These are phyloP conservation scores for Portevinia maculata DNA, from an alignment of 2,888 invertebrate species.

Conservation along the genomic window DNA sequence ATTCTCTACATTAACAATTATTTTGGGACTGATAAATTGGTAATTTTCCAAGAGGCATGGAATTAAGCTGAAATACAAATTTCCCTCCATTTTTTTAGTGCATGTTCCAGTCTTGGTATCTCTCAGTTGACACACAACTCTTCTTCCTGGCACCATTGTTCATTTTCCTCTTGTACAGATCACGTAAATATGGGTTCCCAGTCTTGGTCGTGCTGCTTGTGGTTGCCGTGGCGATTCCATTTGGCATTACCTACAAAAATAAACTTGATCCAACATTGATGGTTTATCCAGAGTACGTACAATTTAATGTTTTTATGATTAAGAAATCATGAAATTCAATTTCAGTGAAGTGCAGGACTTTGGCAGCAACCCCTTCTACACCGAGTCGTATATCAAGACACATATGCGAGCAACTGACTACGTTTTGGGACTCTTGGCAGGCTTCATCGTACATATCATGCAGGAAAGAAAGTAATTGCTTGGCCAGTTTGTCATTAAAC, in stretches of 20 bases:
- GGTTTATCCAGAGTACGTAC: conserved; percentile 86
- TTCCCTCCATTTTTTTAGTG: conserved; percentile 80
- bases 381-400: conserved; percentile 88
- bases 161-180: conserved; percentile 87
- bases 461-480: conserved; percentile 84
- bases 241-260: conserved; percentile 85
- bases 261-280: conserved; percentile 88
- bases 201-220: conserved; percentile 84
- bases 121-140: conserved; percentile 86
- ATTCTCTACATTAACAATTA: conserved; percentile 90
- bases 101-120: conserved; percentile 85
- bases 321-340: conserved; percentile 72
- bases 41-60: conserved; percentile 57
- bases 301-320: neutral
- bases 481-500: neutral
- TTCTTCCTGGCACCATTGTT: conserved; percentile 87
- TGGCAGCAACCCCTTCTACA: conserved; percentile 86
- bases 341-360: conserved; percentile 87
- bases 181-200: conserved; percentile 85
- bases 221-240: conserved; percentile 84
- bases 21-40: conserved; percentile 84
- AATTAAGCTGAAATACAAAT: neutral
- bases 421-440: conserved; percentile 87
- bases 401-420: conserved; percentile 90
- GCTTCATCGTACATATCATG: conserved; percentile 86